Evolutionary conservation across 2,797 vertebrate genomes (phyloP), one percentile per base, ranked within the genome.

Genomic region (Cryptoprocta ferox): DNA sequence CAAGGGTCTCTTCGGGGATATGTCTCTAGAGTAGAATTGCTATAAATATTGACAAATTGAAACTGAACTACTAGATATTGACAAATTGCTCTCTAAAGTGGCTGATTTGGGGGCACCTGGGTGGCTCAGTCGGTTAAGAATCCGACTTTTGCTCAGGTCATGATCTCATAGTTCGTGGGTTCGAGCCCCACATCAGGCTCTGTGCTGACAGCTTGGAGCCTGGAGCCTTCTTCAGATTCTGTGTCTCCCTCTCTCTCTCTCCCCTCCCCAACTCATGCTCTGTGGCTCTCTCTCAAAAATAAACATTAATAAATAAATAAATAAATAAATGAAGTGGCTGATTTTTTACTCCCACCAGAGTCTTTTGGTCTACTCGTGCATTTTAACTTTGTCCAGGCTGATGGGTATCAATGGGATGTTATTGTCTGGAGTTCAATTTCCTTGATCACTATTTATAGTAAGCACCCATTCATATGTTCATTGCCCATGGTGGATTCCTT

Each of bases 41-140:
- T 83, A 48, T 66, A 92, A 87, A 95, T 26, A 96, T 2, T 88
- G 65, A 84, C 45, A 96, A 92, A 68, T 11, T 56, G 16, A 73
- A 92, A 70, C 28, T 73, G 28, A 95, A 85, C 92, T 94, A 73
- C 45, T 59, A 90, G 56, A 78, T 93, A 70, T 28, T 87, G 63
- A 92, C 48, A 68, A 61, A 71, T 68, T 45, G 50, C n/a, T 50
- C 19, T 45, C 75, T 39, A 82, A 87, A 73, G 4, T 63, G 12
- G 28, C 71, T 37, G 35, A 80, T 70, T 93, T 42, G 3, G 5
- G 42, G 42, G 42, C 42, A 42, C 5, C 42, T 42, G 42, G 42
- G 42, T 42, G 42, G 42, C 42, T 42, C 42, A 42, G 42, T 42
- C 42, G 8, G 42, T 42, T 42, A 42, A 42, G 42, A 6, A 42